Percentiles rank a stretch among this genome's conserved stretches.
phyloP scores from a whole-genome alignment of 2,113 vertebrate genomes.

The Heterotis niloticus region DNA sequence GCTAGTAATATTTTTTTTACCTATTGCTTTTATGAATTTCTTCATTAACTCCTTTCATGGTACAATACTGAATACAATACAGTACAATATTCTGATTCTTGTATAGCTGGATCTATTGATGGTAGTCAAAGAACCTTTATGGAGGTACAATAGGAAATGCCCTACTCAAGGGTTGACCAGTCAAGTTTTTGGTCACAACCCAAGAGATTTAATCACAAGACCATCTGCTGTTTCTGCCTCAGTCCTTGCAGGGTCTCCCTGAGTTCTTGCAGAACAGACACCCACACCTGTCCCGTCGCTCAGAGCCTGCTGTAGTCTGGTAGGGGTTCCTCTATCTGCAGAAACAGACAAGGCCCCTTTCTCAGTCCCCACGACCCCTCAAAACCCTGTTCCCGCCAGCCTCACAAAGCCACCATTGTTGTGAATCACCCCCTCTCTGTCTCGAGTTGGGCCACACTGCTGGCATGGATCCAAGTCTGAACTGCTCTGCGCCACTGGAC shows the following conservation, averaged over 20 bases:
- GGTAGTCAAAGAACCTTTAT: not conserved
- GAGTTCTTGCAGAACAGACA: not conserved
- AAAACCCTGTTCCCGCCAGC: constrained; percentile 47
- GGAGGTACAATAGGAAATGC: not conserved
- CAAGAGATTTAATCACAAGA: not conserved
- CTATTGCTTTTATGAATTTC: too few relatives aligned
- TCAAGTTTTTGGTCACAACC: too few relatives aligned
- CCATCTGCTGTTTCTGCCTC: not conserved
- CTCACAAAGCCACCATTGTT: constrained; percentile 63
- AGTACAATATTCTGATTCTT: too few relatives aligned
- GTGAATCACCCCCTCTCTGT: constrained; percentile 48
- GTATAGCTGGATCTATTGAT: too few relatives aligned
- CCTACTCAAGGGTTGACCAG: too few relatives aligned
- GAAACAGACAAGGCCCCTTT: constrained; percentile 45
- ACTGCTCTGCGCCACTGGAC: not conserved
- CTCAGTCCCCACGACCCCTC: constrained; percentile 45
- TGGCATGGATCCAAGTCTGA: not conserved
- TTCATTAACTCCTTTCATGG: too few relatives aligned
- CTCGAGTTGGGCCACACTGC: not conserved
- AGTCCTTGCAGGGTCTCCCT: not conserved
- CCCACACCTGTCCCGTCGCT: constrained; percentile 57
- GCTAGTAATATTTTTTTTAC: too few relatives aligned
- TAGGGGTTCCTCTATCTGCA: not conserved
- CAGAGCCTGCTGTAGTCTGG: constrained; percentile 37
- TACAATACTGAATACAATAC: too few relatives aligned